Evolutionary conservation across 2,888 invertebrate genomes (phyloP).

Genomic region (Pammene fasciana): DNA sequence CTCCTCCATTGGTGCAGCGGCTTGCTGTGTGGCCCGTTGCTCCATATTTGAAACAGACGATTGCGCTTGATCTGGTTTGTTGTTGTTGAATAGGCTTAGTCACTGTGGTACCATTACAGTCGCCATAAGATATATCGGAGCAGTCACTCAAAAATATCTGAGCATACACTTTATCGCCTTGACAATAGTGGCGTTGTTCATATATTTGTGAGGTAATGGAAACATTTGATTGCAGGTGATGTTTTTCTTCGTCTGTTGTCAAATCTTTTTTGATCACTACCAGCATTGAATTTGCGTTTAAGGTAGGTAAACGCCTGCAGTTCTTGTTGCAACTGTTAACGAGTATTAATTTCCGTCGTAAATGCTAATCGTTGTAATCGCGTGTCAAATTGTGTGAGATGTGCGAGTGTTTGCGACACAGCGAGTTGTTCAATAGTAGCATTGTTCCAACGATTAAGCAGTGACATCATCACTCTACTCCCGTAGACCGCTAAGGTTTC

Average conservation of each 20-base stretch:
- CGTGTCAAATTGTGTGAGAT: slow-evolving; percentile 8
- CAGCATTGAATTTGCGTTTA: background rate
- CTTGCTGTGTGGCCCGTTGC: slow-evolving; percentile 31
- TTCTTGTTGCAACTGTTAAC: background rate
- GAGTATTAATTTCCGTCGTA: background rate
- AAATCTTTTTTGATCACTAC: background rate
- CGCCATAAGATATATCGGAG: too few species aligned
- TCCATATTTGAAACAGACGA: slow-evolving; percentile 10
- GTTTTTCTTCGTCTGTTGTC: slow-evolving; percentile 1
- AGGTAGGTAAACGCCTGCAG: background rate
- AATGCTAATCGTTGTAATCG: slow-evolving; percentile 16
- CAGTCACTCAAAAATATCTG: too few species aligned
- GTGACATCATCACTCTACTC: slow-evolving; percentile 1
- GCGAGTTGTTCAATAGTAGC: slow-evolving; percentile 9
- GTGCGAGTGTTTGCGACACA: slow-evolving; percentile 2
- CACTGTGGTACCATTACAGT: too few species aligned
- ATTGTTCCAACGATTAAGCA: slow-evolving; percentile 1
- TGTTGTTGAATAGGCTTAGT: background rate
- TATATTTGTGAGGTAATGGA: too few species aligned
- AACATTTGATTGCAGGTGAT: background rate
- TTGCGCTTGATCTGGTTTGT: background rate
- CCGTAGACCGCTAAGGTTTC: slow-evolving; percentile 11
- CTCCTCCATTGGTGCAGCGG: background rate
- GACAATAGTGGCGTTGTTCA: too few species aligned
- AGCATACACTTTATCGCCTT: too few species aligned